Base-by-base conservation (phyloP, 92 coral and sea anemone species). In the Montipora capitata region DNA sequence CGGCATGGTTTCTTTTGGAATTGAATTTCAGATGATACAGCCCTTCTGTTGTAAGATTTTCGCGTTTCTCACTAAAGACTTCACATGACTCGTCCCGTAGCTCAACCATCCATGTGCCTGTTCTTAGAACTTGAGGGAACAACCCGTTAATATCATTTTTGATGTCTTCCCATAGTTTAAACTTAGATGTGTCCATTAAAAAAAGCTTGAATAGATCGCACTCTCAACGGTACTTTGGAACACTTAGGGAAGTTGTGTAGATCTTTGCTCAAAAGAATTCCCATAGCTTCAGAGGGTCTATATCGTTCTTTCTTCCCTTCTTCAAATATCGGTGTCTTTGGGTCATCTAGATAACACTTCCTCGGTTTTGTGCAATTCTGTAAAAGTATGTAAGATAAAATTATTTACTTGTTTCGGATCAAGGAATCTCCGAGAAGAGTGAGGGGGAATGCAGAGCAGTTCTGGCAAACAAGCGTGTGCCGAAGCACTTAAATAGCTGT, bases 121-220 rank as follows among this genome's bases (percentile, higher is more conserved):
- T 86, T 56, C 90, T 68, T 39, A 86, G 85, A 38, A 78, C 40
- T 41, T 41, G 75, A 4, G 75, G 64, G 68, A 68, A 86, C 52
- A 71, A 14, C 15, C 94, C 94, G 68, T 91, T 91, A 91, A 86
- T 75, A 51, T 91, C 88, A 9, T 40, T 69, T 35, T 91, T 86
- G 3, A 81, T 68, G 62, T 86, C 94, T 87, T 91, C 91, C 94
- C 91, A 91, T 80, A 81, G 11, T 18, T 63, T 57, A 45, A 85
- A 75, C 20, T 57, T 2, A 0, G 17, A 68, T 14, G 87, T 45
- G 57, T 88, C 81, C 11, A 91, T 61, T 4, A 91, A 27, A 76
- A 70, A 91, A 86, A 8, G 94, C 15, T 13, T 68, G 85, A 68
- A 86, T 90, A 56, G 51, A 78, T 73, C 79, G 11, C 3, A 90